Percentiles rank a stretch among this genome's conserved stretches.
Conservation (phyloP, 2,797 vertebrate species). For the Schizopygopsis pylzovi region DNA sequence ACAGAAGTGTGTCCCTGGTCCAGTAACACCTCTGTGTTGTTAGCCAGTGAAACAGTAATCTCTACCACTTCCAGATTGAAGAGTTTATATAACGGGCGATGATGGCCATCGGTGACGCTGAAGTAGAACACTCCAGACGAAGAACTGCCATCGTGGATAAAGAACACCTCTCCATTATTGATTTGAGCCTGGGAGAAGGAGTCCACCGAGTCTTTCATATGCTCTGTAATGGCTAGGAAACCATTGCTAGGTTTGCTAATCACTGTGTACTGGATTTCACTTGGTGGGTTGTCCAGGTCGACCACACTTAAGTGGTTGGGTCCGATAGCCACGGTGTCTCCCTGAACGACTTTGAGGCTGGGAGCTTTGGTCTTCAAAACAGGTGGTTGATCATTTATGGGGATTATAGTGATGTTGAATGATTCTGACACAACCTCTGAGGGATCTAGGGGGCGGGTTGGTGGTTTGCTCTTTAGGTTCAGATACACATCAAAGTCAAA, state of each 20-base stretch:
- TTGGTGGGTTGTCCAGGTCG: conserved; percentile 85
- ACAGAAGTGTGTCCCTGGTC: conserved; percentile 81
- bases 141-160: conserved; percentile 87
- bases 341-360: conserved; percentile 83
- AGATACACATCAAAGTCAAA: conserved; percentile 87
- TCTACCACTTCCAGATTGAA: conserved; percentile 88
- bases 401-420: conserved; percentile 86
- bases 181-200: conserved; percentile 89
- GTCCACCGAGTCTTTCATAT: conserved; percentile 74
- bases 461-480: conserved; percentile 83
- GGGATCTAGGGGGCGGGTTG: conserved; percentile 74
- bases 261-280: conserved; percentile 84
- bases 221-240: conserved; percentile 80
- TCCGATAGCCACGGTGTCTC: conserved; percentile 75
- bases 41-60: conserved; percentile 80
- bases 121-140: conserved; percentile 91
- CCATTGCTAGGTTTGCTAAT: conserved; percentile 87
- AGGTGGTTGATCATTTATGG: conserved; percentile 88
- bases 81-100: conserved; percentile 88
- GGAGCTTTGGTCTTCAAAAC: conserved; percentile 88
- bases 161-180: conserved; percentile 81
- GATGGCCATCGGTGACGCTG: conserved; percentile 89
- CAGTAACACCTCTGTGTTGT: conserved; percentile 79
- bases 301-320: conserved; percentile 84
- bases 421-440: conserved; percentile 79